A percentile compares a stretch with the other conserved stretches of the same genome.
Conservation (phyloP, 1,140 invertebrate genomes). For the Calliopsis andreniformis region DNA sequence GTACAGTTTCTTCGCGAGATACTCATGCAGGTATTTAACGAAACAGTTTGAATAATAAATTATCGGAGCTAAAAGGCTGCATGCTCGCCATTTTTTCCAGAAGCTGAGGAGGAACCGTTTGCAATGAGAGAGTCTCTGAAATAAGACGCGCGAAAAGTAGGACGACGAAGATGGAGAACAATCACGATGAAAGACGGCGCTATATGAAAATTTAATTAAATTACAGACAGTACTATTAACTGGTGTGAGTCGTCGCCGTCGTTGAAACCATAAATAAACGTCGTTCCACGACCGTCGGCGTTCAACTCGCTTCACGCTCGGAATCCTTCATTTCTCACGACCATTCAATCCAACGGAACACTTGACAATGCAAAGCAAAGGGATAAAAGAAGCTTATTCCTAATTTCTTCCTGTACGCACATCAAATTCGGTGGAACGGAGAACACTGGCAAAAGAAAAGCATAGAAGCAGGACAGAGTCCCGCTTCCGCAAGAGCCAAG, state of each 20-base stretch:
- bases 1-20: not conserved
- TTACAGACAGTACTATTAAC: conserved; percentile 26
- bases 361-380: not conserved
- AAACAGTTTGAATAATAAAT: conserved; percentile 8
- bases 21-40: not conserved
- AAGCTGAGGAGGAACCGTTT: not conserved
- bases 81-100: not conserved
- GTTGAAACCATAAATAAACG: conserved; percentile 16
- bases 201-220: conserved; percentile 40
- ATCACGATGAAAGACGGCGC: not conserved
- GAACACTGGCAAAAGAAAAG: not conserved
- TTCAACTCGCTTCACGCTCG: not conserved
- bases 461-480: too few species aligned
- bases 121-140: conserved; percentile 1
- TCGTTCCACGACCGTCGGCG: not conserved
- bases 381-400: not conserved
- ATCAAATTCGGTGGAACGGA: not conserved
- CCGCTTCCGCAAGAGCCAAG: not conserved
- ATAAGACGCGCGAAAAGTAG: conserved; percentile 24
- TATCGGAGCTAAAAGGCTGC: not conserved
- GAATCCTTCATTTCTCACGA: not conserved
- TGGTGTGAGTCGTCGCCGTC: not conserved
- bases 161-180: not conserved
- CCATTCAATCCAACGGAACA: not conserved
- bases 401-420: not conserved